Percentiles rank a stretch among this genome's conserved stretches.
Evolutionary conservation across 2,797 vertebrate species (phyloP).

Genomic region (Poecile montanus): DNA sequence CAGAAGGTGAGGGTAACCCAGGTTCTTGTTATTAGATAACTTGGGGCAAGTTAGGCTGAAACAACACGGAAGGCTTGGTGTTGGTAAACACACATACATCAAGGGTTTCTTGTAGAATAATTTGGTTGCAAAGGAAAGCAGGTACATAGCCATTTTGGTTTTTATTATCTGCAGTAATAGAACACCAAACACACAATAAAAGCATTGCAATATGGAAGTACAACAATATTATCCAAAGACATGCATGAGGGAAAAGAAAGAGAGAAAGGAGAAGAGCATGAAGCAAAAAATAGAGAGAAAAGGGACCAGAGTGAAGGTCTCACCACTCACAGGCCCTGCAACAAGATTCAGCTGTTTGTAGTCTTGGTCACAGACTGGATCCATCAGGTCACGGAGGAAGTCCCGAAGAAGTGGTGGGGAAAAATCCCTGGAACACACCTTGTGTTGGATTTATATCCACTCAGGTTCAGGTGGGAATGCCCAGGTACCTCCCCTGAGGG

Average conservation of each 20-base stretch:
- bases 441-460: rapidly evolving
- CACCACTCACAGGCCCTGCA: no score
- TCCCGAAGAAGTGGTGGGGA: neutral
- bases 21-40: neutral
- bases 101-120: neutral
- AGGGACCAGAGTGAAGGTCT: neutral
- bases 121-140: neutral
- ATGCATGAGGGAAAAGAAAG: neutral
- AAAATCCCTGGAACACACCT: no score
- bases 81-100: neutral
- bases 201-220: neutral
- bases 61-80: neutral
- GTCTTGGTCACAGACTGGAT: neutral
- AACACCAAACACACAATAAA: neutral
- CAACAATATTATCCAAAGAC: neutral
- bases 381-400: neutral
- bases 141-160: no score
- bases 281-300: neutral
- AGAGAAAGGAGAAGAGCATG: neutral
- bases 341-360: neutral
- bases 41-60: neutral
- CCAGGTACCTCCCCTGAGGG: neutral
- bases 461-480: neutral
- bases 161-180: neutral
- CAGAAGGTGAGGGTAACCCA: neutral